Conservation (phyloP, 2,797 vertebrate genomes). For the Nyctalus aviator region DNA sequence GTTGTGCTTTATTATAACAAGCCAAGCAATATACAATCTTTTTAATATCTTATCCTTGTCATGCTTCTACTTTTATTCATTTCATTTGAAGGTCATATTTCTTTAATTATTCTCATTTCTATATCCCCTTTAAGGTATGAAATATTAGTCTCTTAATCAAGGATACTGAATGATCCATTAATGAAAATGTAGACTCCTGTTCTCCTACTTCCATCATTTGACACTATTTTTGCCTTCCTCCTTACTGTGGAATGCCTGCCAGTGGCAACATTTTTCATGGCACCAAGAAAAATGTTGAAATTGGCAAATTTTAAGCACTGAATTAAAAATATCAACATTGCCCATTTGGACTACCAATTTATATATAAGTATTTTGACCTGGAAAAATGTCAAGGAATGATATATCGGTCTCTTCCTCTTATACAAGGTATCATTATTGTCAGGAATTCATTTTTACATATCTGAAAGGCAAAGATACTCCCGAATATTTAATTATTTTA, state of each 20-base stretch:
- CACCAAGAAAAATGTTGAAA: constrained; percentile 72
- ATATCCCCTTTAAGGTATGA: background rate
- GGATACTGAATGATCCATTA: constrained; percentile 22
- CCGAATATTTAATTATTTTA: constrained; percentile 29
- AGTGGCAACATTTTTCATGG: constrained; percentile 60
- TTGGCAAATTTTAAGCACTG: constrained; percentile 50
- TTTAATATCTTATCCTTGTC: background rate
- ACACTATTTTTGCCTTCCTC: constrained; percentile 50
- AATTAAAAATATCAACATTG: constrained; percentile 39
- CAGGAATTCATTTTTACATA: constrained; percentile 55
- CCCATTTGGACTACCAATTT: constrained; percentile 58
- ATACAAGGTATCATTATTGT: constrained; percentile 23
- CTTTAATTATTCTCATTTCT: background rate
- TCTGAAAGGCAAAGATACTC: constrained; percentile 20
- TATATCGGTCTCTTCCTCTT: constrained; percentile 51
- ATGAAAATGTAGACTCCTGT: constrained; percentile 43
- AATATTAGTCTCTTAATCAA: constrained; percentile 40
- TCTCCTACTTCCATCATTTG: constrained; percentile 7
- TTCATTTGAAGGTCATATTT: background rate
- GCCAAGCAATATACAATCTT: background rate
- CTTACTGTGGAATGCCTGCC: constrained; percentile 38
- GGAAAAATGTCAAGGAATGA: constrained; percentile 45
- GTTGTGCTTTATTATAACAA: background rate
- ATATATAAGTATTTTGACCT: constrained; percentile 54
- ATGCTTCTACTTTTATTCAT: background rate